These are phyloP conservation scores for Drosophila melanica DNA, from an alignment of 1,140 invertebrate species.

Conservation along the genomic window DNA sequence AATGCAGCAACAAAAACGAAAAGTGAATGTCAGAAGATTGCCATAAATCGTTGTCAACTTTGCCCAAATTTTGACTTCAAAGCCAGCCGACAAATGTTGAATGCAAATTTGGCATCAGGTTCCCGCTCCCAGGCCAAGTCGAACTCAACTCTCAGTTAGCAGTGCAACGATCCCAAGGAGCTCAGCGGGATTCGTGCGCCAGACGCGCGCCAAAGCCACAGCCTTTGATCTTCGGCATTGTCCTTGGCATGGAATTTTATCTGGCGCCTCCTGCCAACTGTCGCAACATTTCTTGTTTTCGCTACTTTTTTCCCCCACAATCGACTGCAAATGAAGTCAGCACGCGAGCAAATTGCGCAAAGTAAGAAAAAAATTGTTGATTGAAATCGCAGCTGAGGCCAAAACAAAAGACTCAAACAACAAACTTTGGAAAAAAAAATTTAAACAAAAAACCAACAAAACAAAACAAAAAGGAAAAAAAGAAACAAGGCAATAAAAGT, in stretches of 20 bases:
- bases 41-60: slow-evolving; percentile 2
- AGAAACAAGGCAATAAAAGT: slow-evolving; percentile 64
- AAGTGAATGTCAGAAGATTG: not conserved
- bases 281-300: slow-evolving; percentile 15
- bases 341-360: slow-evolving; percentile 60
- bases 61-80: slow-evolving; percentile 7
- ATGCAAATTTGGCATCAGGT: not conserved
- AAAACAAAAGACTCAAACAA: slow-evolving; percentile 64
- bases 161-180: slow-evolving; percentile 26
- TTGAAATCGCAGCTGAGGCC: slow-evolving; percentile 45
- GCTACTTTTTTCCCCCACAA: slow-evolving; percentile 3
- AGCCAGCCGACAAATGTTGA: slow-evolving; percentile 2
- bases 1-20: not conserved
- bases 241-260: slow-evolving; percentile 46
- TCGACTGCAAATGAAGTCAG: slow-evolving; percentile 16
- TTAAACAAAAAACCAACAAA: slow-evolving; percentile 7
- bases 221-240: slow-evolving; percentile 68
- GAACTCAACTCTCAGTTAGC: not conserved
- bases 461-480: not conserved
- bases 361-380: slow-evolving; percentile 24
- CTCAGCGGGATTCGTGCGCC: slow-evolving; percentile 13
- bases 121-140: not conserved
- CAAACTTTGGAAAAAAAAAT: slow-evolving; percentile 44
- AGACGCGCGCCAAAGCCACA: slow-evolving; percentile 23
- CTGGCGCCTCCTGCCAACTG: slow-evolving; percentile 9